These are phyloP conservation scores for Rostratula benghalensis DNA, from an alignment of 2,113 vertebrate genomes.

Conservation along the genomic window DNA sequence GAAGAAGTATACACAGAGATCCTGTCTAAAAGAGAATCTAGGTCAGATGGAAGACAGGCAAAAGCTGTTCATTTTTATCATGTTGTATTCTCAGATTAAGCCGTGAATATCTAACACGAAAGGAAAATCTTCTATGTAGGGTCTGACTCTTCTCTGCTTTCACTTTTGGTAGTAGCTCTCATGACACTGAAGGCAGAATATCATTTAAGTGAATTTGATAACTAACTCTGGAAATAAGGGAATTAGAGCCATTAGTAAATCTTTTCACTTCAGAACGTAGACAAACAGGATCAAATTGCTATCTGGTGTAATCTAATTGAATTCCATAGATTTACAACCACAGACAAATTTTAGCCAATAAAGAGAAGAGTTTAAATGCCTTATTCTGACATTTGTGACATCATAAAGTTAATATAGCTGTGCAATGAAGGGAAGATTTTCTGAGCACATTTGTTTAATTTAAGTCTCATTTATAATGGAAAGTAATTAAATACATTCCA, in stretches of 20 bases:
- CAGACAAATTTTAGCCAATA: slow-evolving; percentile 25
- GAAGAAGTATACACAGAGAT: not conserved
- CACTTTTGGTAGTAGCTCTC: not conserved
- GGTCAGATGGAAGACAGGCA: not conserved
- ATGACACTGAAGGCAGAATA: not conserved
- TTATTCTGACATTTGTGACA: slow-evolving; percentile 44
- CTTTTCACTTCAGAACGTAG: slow-evolving; percentile 11
- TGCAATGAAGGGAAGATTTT: slow-evolving; percentile 33
- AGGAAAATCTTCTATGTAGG: not conserved
- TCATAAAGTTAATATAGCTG: slow-evolving; percentile 48
- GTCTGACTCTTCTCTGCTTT: not conserved
- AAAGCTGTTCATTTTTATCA: not conserved
- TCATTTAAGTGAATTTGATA: not conserved
- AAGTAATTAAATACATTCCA: slow-evolving; percentile 49
- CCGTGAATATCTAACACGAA: not conserved
- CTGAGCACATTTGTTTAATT: slow-evolving; percentile 47
- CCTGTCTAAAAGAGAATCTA: not conserved
- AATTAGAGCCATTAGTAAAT: slow-evolving; percentile 45
- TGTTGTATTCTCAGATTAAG: not conserved
- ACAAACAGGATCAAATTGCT: slow-evolving; percentile 39
- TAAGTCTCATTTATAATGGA: slow-evolving; percentile 34
- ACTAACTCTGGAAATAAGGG: not conserved
- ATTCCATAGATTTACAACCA: slow-evolving; percentile 43
- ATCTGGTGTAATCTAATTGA: slow-evolving; percentile 37
- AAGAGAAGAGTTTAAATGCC: slow-evolving; percentile 41